Base-by-base conservation (phyloP, 2,797 vertebrate species). In the Cuculus canorus region DNA sequence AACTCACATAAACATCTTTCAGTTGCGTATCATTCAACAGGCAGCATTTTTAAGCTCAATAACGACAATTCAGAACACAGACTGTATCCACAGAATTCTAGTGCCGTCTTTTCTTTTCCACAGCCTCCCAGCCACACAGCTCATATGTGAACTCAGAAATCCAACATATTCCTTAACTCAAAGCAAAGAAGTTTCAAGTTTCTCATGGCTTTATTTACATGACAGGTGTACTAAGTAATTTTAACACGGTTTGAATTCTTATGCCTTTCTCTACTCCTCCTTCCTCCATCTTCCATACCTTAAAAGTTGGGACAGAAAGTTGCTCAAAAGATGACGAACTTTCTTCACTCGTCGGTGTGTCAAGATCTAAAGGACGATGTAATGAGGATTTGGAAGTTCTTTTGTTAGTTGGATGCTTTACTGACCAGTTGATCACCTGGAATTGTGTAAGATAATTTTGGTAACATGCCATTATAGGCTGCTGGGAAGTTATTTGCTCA, bases 351-450 rank as follows among this genome's bases (percentile, higher is more conserved):
- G 99, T 99, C 39, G 99, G 99, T 0, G 99, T 99, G 95, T 99
- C 99, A 39, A 99, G 98, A 78, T 99, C 99, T 64, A 99, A 97
- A 32, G 99, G 99, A 5, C 99, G 99, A 94, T 99, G 99, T 53
- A 99, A 94, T 2, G 99, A 99, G 53, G 99, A 99, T 91, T 99
- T 99, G 18, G 99, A 99, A 25, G 99, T 99, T 95, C 99, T 99
- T 97, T 99, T 99, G 96, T 99, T 99, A 95, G 99, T 98, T 24
- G 99, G 99, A 88, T 99, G 99, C 95, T 99, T 99, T 64, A 99
- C 98, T 8, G 99, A 98, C 99, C 99, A 99, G 92, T 99, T 99
- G 84, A 98, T 98, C 54, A 99, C 99, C 97, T 99, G 98, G 86
- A 99, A 99, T 93, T 99, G 99, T 8, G 98, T 98, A 47, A 99